These are phyloP conservation scores for Mechanitis messenoides DNA, from an alignment of 2,888 invertebrate species.

Conservation along the genomic window DNA sequence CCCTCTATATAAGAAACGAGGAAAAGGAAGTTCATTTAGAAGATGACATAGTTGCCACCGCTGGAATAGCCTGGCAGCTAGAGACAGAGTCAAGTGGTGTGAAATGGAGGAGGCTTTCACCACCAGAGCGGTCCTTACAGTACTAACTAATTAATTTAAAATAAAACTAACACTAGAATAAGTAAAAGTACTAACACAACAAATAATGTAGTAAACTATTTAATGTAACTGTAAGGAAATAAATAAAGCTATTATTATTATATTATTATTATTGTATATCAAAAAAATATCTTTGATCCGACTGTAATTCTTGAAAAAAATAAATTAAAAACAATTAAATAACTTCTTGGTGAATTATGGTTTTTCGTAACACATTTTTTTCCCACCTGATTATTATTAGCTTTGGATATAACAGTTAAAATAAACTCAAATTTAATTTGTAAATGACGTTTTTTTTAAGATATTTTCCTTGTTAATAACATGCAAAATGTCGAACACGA, in stretches of 20 bases:
- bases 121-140: constrained; percentile 2
- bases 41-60: constrained; percentile 16
- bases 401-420: too few species aligned
- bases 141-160: not conserved
- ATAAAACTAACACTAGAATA: not conserved
- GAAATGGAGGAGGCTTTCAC: constrained; percentile 11
- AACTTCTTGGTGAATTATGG: too few species aligned
- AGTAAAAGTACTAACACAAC: not conserved
- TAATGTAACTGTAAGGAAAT: not conserved
- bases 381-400: too few species aligned
- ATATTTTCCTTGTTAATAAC: too few species aligned
- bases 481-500: too few species aligned
- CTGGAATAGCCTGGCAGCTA: constrained; percentile 16
- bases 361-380: too few species aligned
- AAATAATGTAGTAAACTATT: not conserved
- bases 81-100: constrained; percentile 1
- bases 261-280: not conserved
- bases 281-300: too few species aligned
- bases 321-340: too few species aligned
- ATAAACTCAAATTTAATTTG: too few species aligned
- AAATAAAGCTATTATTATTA: not conserved
- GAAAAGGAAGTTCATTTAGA: constrained; percentile 15
- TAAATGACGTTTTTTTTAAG: too few species aligned
- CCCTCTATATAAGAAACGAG: constrained; percentile 10
- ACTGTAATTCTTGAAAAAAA: too few species aligned